phyloP scores from a whole-genome alignment of 1,140 invertebrate genomes.

The Leptoteleia sp. region DNA sequence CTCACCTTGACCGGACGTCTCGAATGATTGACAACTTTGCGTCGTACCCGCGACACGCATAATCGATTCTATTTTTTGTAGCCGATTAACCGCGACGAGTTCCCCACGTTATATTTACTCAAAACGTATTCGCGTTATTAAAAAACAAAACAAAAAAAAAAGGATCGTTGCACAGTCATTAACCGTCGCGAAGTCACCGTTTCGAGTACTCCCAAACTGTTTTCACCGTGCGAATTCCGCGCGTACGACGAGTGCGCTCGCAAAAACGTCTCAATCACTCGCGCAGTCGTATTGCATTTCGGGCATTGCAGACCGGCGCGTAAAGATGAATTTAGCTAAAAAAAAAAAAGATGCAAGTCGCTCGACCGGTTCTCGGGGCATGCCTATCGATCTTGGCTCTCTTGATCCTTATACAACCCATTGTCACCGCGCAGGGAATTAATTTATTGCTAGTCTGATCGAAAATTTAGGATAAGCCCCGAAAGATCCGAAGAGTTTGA shows the following conservation, averaged over 20 bases:
- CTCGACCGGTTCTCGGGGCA: constrained; percentile 61
- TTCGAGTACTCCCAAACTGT: neutral
- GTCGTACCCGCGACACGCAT: constrained; percentile 19
- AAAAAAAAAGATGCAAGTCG: constrained; percentile 46
- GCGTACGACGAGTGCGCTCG: neutral
- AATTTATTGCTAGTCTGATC: constrained; percentile 49
- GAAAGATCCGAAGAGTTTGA: constrained; percentile 30
- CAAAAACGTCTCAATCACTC: constrained; percentile 20
- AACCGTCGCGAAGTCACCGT: constrained; percentile 18
- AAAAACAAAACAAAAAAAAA: no score
- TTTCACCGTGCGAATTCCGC: neutral
- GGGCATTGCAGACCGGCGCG: constrained; percentile 4
- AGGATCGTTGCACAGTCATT: constrained; percentile 35
- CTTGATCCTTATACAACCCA: constrained; percentile 53
- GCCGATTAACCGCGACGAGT: constrained; percentile 30
- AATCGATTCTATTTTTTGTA: constrained; percentile 29
- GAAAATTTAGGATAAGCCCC: constrained; percentile 45
- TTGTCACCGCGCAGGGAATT: constrained; percentile 54
- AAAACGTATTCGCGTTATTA: constrained; percentile 38
- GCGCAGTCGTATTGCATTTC: constrained; percentile 14
- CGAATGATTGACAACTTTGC: constrained; percentile 45
- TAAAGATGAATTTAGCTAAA: constrained; percentile 32
- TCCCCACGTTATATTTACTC: constrained; percentile 44
- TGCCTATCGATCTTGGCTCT: constrained; percentile 52
- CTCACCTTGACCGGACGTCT: constrained; percentile 35